phyloP scores from a whole-genome alignment of 1,140 invertebrate genomes.

The Armadillidium nasatum region DNA sequence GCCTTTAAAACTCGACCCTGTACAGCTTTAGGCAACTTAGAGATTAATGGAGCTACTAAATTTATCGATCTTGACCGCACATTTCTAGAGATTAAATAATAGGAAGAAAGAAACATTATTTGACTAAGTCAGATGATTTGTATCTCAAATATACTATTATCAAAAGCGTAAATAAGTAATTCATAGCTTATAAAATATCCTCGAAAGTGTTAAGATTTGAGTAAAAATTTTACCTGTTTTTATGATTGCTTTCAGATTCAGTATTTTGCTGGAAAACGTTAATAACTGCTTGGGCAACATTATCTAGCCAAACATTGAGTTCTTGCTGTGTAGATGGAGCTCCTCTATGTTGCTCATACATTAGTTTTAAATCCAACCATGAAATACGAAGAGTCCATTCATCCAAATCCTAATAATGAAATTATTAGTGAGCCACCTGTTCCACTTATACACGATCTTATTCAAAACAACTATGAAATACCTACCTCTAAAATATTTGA shows the following conservation, averaged over 20 bases:
- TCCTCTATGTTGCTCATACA: conserved; percentile 79
- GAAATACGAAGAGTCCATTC: conserved; percentile 97
- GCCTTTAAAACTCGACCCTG: too few species aligned
- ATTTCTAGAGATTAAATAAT: too few species aligned
- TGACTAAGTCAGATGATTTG: too few species aligned
- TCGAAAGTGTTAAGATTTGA: background rate
- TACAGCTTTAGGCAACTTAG: too few species aligned
- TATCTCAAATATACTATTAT: too few species aligned
- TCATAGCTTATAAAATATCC: too few species aligned
- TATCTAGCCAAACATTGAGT: conserved; percentile 81
- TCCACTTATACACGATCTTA: too few species aligned
- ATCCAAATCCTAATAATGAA: conserved; percentile 64
- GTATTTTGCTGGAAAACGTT: conserved; percentile 73
- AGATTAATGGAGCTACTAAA: conserved; percentile 88
- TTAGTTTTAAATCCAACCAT: conserved; percentile 88
- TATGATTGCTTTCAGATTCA: conserved; percentile 32
- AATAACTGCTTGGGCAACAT: conserved; percentile 84
- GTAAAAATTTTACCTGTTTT: conserved; percentile 35
- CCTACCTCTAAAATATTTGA: conserved; percentile 66
- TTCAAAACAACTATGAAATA: too few species aligned
- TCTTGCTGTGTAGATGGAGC: conserved; percentile 54
- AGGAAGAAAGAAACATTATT: too few species aligned
- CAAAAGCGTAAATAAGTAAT: too few species aligned
- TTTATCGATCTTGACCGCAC: conserved; percentile 59
- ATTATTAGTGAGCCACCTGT: conserved; percentile 28